phyloP scores from a whole-genome alignment of 2,113 vertebrate genomes.

The Sinocyclocheilus rhinocerous region DNA sequence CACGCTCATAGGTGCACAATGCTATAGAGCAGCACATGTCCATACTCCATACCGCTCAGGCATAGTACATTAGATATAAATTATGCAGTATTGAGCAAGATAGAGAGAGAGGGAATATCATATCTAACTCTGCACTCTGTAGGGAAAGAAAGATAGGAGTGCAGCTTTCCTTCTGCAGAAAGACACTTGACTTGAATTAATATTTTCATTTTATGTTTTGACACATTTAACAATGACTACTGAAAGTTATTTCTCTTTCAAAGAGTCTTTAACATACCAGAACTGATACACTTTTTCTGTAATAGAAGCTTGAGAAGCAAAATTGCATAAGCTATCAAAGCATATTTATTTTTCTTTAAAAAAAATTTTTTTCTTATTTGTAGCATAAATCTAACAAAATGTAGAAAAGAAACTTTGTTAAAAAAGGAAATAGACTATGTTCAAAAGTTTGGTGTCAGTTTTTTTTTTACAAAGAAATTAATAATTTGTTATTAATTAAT shows the following conservation, averaged over 20 bases:
- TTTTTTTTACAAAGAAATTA: too few species aligned
- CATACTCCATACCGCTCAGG: constrained; percentile 21
- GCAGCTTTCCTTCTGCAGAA: background rate
- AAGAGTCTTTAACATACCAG: too few species aligned
- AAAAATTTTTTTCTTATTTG: too few species aligned
- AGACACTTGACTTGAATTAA: background rate
- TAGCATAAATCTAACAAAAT: too few species aligned
- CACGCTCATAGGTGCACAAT: constrained; percentile 10
- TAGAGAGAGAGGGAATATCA: constrained; percentile 17
- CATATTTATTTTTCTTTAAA: background rate
- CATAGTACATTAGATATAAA: constrained; percentile 46
- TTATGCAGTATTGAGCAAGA: constrained; percentile 34
- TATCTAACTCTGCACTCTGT: background rate
- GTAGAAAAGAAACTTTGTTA: too few species aligned
- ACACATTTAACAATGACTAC: background rate
- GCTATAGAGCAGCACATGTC: constrained; percentile 14
- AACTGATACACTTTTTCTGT: background rate
- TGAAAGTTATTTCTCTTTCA: background rate
- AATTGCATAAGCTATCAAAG: background rate
- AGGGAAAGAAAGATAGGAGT: background rate
- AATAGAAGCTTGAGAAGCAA: background rate
- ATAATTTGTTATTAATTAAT: too few species aligned
- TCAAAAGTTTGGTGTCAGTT: too few species aligned
- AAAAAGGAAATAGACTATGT: too few species aligned
- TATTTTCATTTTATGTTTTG: background rate